Evolutionary conservation across 2,113 vertebrate genomes (phyloP), one percentile per base, ranked within the genome.

Genomic region (Alligator sinensis): DNA sequence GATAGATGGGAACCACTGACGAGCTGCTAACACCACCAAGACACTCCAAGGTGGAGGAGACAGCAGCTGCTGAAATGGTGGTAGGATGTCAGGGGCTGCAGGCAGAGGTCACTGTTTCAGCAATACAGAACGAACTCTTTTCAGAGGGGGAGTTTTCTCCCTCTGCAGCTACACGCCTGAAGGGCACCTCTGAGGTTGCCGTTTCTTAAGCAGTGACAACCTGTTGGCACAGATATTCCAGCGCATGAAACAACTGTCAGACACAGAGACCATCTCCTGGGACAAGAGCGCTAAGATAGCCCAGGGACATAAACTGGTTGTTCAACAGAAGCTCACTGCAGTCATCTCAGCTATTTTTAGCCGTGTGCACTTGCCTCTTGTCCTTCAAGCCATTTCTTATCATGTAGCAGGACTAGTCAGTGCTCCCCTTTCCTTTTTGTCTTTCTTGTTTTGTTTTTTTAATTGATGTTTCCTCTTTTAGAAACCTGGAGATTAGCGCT

Each of bases 401-500:
- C 94, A 94, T 87, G 79, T 76, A 86, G 27, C 81, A 83, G 30
- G 82, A 92, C 90, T 77, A 93, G 3, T 82, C 77, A 94, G 85
- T 55, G 28, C 88, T 87, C 38, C 79, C 86, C 61, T 82, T 54
- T 84, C 18, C 18, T 86, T 68, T 8, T 21, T 60, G 59, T 21
- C 59, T 60, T 30, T 30, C 18, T 30, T 80, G 79, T 94, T 91
- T 92, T 96, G 80, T 77, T 84, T 87, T 89, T 91, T 47, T 47
- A 47, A 47, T 47, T 93, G 89, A 91, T 86, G 88, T 79, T 86
- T 95, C 82, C 84, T 96, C 88, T 96, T 92, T 82, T 91, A 88
- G 86, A 91, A 84, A 87, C 5, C 30, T 22, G 94, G 82, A 92
- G 82, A 85, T 75, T 30, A n/a, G 72, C 27, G 18, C 81, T 94